Evolutionary conservation across 2,888 invertebrate species (phyloP).

Genomic region (Himalopsyche kuldschensis): DNA sequence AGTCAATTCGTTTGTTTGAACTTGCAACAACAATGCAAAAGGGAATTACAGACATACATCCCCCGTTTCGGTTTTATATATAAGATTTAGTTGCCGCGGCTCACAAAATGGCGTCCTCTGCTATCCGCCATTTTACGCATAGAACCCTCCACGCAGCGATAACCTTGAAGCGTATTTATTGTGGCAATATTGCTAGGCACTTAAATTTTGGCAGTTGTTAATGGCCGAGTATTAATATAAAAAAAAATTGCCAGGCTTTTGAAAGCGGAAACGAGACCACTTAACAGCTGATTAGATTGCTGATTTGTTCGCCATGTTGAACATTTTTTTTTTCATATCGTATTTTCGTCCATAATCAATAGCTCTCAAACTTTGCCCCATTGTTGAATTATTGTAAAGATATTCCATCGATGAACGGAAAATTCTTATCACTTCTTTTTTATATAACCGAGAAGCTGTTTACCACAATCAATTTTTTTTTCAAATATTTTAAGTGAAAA

Average conservation of each 20-base stretch:
- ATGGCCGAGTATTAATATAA: not conserved
- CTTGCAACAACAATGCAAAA: too few relatives aligned
- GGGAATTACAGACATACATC: too few relatives aligned
- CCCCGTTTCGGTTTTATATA: too few relatives aligned
- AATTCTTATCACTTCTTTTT: too few relatives aligned
- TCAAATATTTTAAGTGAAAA: too few relatives aligned
- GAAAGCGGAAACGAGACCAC: not conserved
- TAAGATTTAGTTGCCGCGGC: too few relatives aligned
- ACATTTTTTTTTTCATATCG: not conserved
- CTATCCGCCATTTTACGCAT: not conserved
- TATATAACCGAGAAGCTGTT: too few relatives aligned
- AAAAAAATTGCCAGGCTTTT: not conserved
- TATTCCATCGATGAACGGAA: too few relatives aligned
- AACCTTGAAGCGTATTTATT: not conserved
- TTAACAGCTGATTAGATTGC: not conserved
- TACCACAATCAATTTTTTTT: too few relatives aligned
- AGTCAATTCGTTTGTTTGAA: too few relatives aligned
- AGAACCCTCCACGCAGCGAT: not conserved
- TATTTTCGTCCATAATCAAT: not conserved
- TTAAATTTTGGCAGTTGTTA: constrained; percentile 1
- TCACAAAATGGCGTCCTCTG: too few relatives aligned
- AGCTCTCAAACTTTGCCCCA: not conserved
- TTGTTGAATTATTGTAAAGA: not conserved
- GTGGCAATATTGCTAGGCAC: not conserved
- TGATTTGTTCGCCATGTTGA: not conserved